Conservation (phyloP, 2,888 invertebrate genomes). For the Plusia festucae region DNA sequence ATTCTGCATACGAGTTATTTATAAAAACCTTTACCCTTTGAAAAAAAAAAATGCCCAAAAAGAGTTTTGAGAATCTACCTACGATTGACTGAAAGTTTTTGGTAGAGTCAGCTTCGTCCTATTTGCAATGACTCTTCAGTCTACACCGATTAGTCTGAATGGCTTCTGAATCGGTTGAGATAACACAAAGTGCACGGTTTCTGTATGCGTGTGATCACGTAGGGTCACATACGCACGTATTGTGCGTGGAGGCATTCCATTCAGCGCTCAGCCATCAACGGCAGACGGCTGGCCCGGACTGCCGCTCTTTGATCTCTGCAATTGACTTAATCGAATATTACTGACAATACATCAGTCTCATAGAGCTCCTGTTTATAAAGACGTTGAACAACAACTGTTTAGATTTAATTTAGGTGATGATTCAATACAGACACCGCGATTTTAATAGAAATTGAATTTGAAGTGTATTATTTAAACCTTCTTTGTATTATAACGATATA, state of each 20-base stretch:
- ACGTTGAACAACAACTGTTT: conserved; percentile 56
- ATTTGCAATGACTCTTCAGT: conserved; percentile 13
- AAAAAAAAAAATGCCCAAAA: neutral
- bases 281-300: conserved; percentile 35
- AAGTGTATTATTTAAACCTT: conserved; percentile 12
- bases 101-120: neutral
- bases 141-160: conserved; percentile 15
- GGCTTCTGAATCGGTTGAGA: conserved; percentile 22
- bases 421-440: conserved; percentile 30
- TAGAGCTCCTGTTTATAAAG: conserved; percentile 62
- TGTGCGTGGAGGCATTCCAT: conserved; percentile 69
- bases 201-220: conserved; percentile 50
- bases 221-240: conserved; percentile 57
- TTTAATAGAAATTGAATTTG: conserved; percentile 24
- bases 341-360: conserved; percentile 73
- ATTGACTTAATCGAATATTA: conserved; percentile 82
- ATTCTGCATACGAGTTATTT: neutral
- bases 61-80: too few relatives aligned
- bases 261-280: conserved; percentile 63
- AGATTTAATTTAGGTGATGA: conserved; percentile 51
- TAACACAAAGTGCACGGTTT: conserved; percentile 43
- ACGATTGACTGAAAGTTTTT: too few relatives aligned
- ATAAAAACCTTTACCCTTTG: neutral
- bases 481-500: too few relatives aligned
- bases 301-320: conserved; percentile 72